Evolutionary conservation across 2,888 invertebrate genomes (phyloP).

Genomic region (Teinopalpus imperialis): DNA sequence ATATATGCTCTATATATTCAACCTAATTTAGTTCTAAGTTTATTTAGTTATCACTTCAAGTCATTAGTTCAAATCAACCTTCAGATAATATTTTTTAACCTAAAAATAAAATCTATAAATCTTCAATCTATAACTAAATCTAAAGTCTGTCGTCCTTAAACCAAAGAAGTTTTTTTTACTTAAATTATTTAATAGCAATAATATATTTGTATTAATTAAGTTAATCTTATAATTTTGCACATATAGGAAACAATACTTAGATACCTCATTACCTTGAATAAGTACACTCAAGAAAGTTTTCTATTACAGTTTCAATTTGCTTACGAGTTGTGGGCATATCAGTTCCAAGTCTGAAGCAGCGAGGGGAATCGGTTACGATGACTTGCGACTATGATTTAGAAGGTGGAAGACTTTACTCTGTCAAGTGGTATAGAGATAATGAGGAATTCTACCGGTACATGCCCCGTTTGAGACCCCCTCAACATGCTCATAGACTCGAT

Average conservation of each 20-base stretch:
- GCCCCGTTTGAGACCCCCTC: conserved; percentile 83
- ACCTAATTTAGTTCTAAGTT: too few species aligned
- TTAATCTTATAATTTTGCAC: too few species aligned
- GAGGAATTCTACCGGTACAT: conserved; percentile 86
- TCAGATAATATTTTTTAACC: too few species aligned
- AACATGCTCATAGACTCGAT: conserved; percentile 83
- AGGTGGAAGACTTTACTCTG: conserved; percentile 84
- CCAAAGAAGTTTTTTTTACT: too few species aligned
- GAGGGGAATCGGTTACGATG: conserved; percentile 80
- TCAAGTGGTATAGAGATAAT: conserved; percentile 86
- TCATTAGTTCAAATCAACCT: too few species aligned
- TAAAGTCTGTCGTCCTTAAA: too few species aligned
- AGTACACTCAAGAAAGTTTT: conserved; percentile 21
- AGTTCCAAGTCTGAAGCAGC: conserved; percentile 80
- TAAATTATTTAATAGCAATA: too few species aligned
- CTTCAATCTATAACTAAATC: too few species aligned
- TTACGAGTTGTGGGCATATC: conserved; percentile 76
- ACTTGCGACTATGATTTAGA: conserved; percentile 84
- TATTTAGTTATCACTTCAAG: too few species aligned
- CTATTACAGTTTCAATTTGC: conserved; percentile 54
- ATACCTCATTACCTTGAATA: conserved; percentile 18
- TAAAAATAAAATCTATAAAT: too few species aligned
- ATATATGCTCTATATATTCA: too few species aligned
- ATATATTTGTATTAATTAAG: too few species aligned
- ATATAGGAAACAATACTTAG: conserved; percentile 4